Evolutionary conservation across 2,797 vertebrate genomes (phyloP).

Genomic region (Avahi laniger): DNA sequence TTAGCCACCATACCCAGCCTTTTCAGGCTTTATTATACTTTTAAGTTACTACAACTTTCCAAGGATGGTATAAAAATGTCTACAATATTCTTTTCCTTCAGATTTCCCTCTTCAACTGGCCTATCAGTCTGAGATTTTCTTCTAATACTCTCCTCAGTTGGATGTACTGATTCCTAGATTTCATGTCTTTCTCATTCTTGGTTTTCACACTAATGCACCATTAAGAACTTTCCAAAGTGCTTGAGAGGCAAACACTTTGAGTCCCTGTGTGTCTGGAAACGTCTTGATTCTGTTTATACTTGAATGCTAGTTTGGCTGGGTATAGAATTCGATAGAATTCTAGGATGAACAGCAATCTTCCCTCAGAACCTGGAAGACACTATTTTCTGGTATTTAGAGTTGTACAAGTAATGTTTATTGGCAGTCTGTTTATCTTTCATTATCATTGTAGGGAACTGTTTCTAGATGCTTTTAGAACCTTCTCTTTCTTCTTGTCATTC

Average conservation of each 20-base stretch:
- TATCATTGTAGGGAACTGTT: background rate
- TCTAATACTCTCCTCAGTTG: background rate
- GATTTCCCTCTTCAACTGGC: background rate
- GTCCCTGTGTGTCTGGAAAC: background rate
- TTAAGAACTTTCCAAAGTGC: background rate
- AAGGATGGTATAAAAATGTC: background rate
- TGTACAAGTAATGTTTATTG: background rate
- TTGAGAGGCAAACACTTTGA: background rate
- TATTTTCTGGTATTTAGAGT: background rate
- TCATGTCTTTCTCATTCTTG: background rate
- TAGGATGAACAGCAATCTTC: background rate
- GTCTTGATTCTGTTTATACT: background rate
- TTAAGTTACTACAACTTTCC: background rate
- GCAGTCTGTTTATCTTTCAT: background rate
- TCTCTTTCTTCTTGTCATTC: background rate
- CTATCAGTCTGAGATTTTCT: background rate
- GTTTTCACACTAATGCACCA: background rate
- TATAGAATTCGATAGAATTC: background rate
- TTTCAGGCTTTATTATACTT: background rate
- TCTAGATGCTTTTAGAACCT: background rate
- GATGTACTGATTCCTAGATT: background rate
- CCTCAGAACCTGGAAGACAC: background rate
- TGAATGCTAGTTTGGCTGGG: background rate
- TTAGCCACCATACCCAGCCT: too few relatives aligned
- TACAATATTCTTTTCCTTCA: background rate